Evolutionary conservation across 2,888 invertebrate species (phyloP).

Genomic region (Hirtodrosophila alboralis): DNA sequence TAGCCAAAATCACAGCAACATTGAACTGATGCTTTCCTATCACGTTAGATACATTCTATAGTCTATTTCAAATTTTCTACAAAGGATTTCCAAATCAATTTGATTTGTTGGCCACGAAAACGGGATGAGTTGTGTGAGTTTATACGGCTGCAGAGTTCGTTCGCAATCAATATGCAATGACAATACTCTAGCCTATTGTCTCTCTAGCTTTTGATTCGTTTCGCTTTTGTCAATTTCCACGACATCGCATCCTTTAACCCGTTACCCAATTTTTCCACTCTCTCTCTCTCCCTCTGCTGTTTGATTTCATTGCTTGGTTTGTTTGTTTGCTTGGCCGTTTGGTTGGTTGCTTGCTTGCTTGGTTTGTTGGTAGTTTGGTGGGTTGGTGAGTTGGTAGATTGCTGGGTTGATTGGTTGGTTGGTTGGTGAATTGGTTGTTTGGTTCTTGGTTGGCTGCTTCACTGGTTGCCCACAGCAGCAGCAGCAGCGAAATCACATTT

Average conservation of each 20-base stretch:
- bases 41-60: conserved; percentile 13
- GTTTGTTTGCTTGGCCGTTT: conserved; percentile 55
- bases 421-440: conserved; percentile 4
- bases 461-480: conserved; percentile 31
- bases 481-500: conserved; percentile 61
- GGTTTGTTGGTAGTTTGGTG: background rate
- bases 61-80: conserved; percentile 43
- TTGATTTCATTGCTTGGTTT: conserved; percentile 64
- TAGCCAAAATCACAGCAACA: conserved; percentile 56
- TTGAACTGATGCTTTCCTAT: conserved; percentile 32
- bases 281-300: conserved; percentile 38
- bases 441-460: conserved; percentile 14
- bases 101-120: conserved; percentile 55
- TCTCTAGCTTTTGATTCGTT: conserved; percentile 65
- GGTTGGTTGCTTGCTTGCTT: conserved; percentile 12
- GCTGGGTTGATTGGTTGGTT: background rate
- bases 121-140: conserved; percentile 17
- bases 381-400: background rate
- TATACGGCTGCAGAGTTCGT: conserved; percentile 25
- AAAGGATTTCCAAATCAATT: conserved; percentile 72
- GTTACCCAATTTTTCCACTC: conserved; percentile 2
- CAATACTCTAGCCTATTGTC: conserved; percentile 61
- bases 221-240: conserved; percentile 74
- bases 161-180: conserved; percentile 66
- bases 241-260: too few species aligned